phyloP scores from a whole-genome alignment of 2,797 vertebrate species.

The Echeneis naucrates region DNA sequence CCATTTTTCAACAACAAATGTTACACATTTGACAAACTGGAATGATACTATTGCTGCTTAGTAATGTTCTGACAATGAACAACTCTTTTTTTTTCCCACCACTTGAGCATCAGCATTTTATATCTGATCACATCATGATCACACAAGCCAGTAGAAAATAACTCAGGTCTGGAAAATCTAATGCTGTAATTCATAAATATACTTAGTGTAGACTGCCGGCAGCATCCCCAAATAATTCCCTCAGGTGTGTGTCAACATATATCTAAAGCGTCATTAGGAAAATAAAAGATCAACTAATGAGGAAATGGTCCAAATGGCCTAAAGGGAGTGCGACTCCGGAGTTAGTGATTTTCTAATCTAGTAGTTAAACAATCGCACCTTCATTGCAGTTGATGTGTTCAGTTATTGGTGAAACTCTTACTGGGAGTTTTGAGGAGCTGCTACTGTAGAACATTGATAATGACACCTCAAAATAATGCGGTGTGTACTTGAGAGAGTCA shows the following conservation, averaged over 20 bases:
- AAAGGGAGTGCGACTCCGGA: background rate
- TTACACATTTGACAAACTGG: background rate
- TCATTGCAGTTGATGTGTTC: background rate
- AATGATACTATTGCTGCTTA: background rate
- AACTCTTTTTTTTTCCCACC: background rate
- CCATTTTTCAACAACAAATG: background rate
- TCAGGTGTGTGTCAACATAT: too few relatives aligned
- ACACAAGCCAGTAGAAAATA: background rate
- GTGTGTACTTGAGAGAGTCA: too few relatives aligned
- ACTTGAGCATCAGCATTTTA: background rate
- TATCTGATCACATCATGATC: too few relatives aligned
- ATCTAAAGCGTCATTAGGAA: background rate
- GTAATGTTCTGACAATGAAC: background rate
- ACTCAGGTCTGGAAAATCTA: background rate
- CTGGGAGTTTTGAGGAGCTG: background rate
- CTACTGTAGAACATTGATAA: too few relatives aligned
- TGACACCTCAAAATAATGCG: too few relatives aligned
- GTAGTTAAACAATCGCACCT: background rate
- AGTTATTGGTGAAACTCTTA: background rate
- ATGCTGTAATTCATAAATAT: background rate
- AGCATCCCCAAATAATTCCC: too few relatives aligned
- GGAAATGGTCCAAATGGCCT: background rate
- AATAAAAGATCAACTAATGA: constrained; percentile 2
- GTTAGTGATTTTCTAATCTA: background rate
- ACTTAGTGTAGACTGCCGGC: background rate